Evolutionary conservation across 2,113 vertebrate species (phyloP).

Genomic region (Indicator maculatus): DNA sequence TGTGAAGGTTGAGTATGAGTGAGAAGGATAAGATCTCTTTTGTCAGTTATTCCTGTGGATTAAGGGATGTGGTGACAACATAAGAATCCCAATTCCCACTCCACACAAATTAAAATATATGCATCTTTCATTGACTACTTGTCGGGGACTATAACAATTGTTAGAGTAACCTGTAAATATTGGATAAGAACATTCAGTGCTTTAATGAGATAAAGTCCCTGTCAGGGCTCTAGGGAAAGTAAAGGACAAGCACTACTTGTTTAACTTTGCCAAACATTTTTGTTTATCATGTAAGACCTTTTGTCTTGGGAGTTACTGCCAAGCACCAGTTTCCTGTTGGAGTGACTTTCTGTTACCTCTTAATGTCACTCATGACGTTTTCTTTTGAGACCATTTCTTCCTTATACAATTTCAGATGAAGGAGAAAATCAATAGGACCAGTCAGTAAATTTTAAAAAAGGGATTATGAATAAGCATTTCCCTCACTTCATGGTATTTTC

Average conservation of each 20-base stretch:
- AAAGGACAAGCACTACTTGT: background rate
- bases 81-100: background rate
- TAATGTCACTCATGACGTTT: background rate
- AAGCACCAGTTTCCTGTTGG: background rate
- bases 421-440: background rate
- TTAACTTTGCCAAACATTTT: background rate
- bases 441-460: background rate
- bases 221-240: background rate
- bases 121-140: background rate
- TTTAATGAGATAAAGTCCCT: slow-evolving; percentile 2
- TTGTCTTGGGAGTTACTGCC: background rate
- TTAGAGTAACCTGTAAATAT: slow-evolving; percentile 2
- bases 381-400: background rate
- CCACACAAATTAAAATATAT: background rate
- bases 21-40: background rate
- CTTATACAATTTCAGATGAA: background rate
- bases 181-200: background rate
- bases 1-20: background rate
- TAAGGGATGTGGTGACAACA: background rate
- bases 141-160: background rate
- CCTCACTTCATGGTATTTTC: background rate
- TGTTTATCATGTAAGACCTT: background rate
- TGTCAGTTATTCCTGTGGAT: background rate
- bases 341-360: background rate
- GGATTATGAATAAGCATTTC: background rate